Evolutionary conservation across 2,797 vertebrate genomes (phyloP).

Genomic region (Semaprochilodus insignis): DNA sequence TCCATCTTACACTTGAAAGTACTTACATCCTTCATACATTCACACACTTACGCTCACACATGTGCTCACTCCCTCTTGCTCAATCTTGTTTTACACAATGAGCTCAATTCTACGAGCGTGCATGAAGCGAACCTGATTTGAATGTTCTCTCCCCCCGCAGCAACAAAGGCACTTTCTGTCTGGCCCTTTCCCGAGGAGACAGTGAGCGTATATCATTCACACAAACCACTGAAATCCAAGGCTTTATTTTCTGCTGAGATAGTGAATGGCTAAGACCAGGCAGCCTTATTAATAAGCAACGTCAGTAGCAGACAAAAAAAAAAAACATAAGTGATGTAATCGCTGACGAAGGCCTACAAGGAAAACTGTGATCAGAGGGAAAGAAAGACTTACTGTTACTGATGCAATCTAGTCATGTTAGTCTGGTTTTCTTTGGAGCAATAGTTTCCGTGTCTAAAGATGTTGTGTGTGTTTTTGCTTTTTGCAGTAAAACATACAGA

Average conservation of each 20-base stretch:
- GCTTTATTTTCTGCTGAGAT: constrained; percentile 36
- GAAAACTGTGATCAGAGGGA: constrained; percentile 9
- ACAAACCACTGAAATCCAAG: constrained; percentile 16
- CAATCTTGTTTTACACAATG: not conserved
- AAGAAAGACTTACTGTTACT: constrained; percentile 20
- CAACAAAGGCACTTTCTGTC: constrained; percentile 25
- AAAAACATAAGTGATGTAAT: constrained; percentile 16
- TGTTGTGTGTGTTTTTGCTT: not conserved
- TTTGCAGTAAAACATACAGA: constrained; percentile 5
- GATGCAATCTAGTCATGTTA: not conserved
- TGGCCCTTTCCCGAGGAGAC: not conserved
- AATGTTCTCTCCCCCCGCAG: not conserved
- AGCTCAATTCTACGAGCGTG: constrained; percentile 34
- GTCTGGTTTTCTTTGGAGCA: constrained; percentile 28
- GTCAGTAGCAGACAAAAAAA: not conserved
- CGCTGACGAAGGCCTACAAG: constrained; percentile 12
- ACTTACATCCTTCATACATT: not conserved
- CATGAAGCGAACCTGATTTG: constrained; percentile 37
- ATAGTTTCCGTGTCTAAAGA: constrained; percentile 4
- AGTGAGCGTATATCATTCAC: not conserved
- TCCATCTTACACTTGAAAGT: not conserved
- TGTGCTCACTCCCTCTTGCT: not conserved
- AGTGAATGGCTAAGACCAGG: constrained; percentile 14
- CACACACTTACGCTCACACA: not conserved
- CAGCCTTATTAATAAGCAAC: constrained; percentile 28